These are phyloP conservation scores for Anthrax anthrax DNA, from an alignment of 2,888 invertebrate species.

Conservation along the genomic window DNA sequence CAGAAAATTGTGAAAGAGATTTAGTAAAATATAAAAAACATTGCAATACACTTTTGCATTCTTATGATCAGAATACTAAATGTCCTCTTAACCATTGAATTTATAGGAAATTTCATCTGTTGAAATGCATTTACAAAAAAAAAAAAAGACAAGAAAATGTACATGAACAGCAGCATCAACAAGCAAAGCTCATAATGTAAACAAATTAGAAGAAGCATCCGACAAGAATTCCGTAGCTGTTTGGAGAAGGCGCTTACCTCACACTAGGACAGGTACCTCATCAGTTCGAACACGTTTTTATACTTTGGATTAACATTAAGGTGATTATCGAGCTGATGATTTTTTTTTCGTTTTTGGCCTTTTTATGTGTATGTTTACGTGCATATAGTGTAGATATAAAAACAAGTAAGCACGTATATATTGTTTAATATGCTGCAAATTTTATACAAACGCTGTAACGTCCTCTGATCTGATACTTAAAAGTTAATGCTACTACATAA, in stretches of 20 bases:
- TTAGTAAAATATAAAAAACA: neutral
- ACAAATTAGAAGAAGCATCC: constrained; percentile 27
- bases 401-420: too few relatives aligned
- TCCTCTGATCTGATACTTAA: too few relatives aligned
- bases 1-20: neutral
- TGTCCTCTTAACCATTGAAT: neutral
- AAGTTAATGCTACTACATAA: too few relatives aligned
- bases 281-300: constrained; percentile 31
- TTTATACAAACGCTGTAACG: too few relatives aligned
- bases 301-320: constrained; percentile 22
- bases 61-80: neutral
- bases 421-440: too few relatives aligned
- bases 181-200: constrained; percentile 32
- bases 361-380: neutral
- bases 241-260: constrained; percentile 6
- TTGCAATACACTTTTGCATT: neutral
- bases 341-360: constrained; percentile 12
- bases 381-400: too few relatives aligned
- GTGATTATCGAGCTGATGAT: constrained; percentile 6
- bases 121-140: neutral
- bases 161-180: constrained; percentile 10
- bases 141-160: constrained; percentile 2
- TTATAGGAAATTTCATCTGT: too few relatives aligned
- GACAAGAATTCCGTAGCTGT: constrained; percentile 7
- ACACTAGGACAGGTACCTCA: constrained; percentile 5